Conservation (phyloP, 2,797 vertebrate genomes). For the Emys orbicularis region DNA sequence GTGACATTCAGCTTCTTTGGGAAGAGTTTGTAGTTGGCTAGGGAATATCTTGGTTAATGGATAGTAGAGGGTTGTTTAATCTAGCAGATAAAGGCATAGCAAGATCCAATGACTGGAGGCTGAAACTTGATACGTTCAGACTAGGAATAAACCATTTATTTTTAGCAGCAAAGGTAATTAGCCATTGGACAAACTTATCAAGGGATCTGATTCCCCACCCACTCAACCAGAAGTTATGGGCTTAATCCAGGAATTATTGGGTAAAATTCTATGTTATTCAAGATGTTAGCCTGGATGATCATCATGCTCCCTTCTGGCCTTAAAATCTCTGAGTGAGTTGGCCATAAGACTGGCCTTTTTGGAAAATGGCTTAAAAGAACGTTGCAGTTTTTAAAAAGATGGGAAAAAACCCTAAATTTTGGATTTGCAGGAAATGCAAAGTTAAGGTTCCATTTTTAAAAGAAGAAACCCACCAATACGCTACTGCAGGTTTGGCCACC, state of each 20-base stretch:
- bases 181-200: background rate
- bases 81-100: background rate
- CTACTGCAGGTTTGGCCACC: background rate
- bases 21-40: background rate
- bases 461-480: background rate
- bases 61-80: background rate
- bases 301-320: background rate
- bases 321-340: background rate
- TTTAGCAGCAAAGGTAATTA: background rate
- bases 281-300: background rate
- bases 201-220: background rate
- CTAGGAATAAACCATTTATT: background rate
- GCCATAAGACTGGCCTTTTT: background rate
- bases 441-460: background rate
- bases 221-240: background rate
- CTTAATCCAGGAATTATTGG: background rate
- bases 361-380: background rate
- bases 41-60: background rate
- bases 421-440: background rate
- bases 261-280: background rate
- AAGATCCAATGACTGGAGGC: background rate
- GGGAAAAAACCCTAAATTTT: background rate
- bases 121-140: background rate
- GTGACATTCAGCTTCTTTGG: slow-evolving; percentile 7
- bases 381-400: background rate